Conservation (phyloP, 2,113 vertebrate genomes). For the Ctenomys sociabilis region DNA sequence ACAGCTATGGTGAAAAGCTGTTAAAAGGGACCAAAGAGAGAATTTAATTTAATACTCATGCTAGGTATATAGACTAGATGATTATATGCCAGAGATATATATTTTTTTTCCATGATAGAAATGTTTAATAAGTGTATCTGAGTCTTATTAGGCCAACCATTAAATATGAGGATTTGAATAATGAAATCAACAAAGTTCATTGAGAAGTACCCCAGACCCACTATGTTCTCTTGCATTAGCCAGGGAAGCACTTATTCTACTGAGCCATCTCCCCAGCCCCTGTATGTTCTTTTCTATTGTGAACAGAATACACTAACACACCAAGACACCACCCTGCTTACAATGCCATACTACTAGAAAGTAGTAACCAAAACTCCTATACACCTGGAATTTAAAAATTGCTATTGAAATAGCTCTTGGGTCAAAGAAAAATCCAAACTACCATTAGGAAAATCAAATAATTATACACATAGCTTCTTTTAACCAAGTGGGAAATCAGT, state of each 20-base stretch:
- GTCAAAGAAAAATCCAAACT: constrained; percentile 53
- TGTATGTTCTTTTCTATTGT: background rate
- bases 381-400: background rate
- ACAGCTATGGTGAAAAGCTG: background rate
- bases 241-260: no score
- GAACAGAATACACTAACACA: background rate
- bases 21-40: background rate
- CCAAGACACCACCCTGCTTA: background rate
- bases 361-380: background rate
- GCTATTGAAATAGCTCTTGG: constrained; percentile 9
- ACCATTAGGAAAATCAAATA: background rate
- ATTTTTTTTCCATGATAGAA: background rate
- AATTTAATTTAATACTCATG: background rate
- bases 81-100: background rate
- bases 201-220: background rate
- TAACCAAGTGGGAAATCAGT: constrained; percentile 43
- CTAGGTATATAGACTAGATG: background rate
- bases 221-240: no score
- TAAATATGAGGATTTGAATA: constrained; percentile 26
- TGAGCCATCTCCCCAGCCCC: no score
- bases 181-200: background rate
- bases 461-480: background rate
- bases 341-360: background rate
- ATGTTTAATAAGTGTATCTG: background rate
- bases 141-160: constrained; percentile 1